phyloP scores from a whole-genome alignment of 2,888 invertebrate species.

The Automeris io region DNA sequence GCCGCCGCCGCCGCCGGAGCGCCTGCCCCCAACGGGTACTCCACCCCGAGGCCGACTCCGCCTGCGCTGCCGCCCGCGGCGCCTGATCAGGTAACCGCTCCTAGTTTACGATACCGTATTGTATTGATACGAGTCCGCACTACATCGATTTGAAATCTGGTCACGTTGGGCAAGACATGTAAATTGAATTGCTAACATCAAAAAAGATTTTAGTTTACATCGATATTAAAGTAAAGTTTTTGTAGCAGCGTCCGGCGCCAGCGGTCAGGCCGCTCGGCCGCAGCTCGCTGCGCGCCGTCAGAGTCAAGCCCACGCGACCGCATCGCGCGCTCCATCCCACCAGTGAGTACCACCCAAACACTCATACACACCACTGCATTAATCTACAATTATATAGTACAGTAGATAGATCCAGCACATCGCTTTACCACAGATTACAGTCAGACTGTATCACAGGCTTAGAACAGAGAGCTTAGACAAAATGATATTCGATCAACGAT shows the following conservation, averaged over 20 bases:
- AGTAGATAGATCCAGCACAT: too few species aligned
- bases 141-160: too few species aligned
- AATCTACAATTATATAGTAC: too few species aligned
- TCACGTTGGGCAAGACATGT: too few species aligned
- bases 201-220: too few species aligned
- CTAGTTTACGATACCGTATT: neutral
- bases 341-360: conserved; percentile 29
- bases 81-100: neutral
- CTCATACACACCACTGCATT: neutral
- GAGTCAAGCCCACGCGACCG: conserved; percentile 76
- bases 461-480: too few species aligned
- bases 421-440: too few species aligned
- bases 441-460: too few species aligned
- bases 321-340: conserved; percentile 15
- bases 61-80: neutral
- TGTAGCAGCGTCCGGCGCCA: neutral
- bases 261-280: conserved; percentile 34
- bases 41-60: neutral
- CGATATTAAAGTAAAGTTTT: too few species aligned
- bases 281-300: conserved; percentile 76
- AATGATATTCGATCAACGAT: too few species aligned
- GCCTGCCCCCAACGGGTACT: conserved; percentile 18
- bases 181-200: too few species aligned
- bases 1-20: conserved; percentile 44
- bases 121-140: too few species aligned